phyloP scores from a whole-genome alignment of 2,888 invertebrate genomes.

The Pherbina coryleti region DNA sequence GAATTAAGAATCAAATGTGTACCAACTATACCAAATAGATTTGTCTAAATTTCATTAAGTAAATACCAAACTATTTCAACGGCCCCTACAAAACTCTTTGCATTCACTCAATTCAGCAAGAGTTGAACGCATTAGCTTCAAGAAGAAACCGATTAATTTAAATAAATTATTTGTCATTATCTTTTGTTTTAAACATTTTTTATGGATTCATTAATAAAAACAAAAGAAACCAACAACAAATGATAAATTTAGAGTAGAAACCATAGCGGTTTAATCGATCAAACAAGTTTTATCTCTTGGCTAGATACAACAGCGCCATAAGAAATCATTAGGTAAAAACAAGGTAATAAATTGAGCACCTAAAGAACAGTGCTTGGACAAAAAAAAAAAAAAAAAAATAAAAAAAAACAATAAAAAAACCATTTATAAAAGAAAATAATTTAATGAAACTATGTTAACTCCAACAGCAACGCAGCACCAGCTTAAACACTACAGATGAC shows the following conservation, averaged over 20 bases:
- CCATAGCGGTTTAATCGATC: conserved; percentile 1
- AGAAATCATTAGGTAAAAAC: conserved; percentile 4
- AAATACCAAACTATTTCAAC: too few species aligned
- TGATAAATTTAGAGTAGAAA: conserved; percentile 12
- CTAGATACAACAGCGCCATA: not conserved
- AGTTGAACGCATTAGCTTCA: not conserved
- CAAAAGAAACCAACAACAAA: not conserved
- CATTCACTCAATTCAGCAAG: not conserved
- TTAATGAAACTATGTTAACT: conserved; percentile 15
- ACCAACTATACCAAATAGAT: too few species aligned
- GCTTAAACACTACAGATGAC: not conserved
- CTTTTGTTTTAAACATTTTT: not conserved
- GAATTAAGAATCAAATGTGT: too few species aligned
- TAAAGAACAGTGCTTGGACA: not conserved
- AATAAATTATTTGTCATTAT: not conserved
- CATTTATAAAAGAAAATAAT: not conserved
- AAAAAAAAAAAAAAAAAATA: not conserved
- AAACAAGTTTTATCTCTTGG: not conserved
- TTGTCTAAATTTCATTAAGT: too few species aligned
- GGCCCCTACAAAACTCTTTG: too few species aligned
- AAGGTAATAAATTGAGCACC: conserved; percentile 10
- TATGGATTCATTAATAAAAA: conserved; percentile 2
- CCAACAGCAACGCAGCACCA: not conserved
- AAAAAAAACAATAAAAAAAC: not conserved
- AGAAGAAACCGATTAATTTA: not conserved